Evolutionary conservation across 2,888 invertebrate genomes (phyloP).

Genomic region (Acanthosepion lycidas): DNA sequence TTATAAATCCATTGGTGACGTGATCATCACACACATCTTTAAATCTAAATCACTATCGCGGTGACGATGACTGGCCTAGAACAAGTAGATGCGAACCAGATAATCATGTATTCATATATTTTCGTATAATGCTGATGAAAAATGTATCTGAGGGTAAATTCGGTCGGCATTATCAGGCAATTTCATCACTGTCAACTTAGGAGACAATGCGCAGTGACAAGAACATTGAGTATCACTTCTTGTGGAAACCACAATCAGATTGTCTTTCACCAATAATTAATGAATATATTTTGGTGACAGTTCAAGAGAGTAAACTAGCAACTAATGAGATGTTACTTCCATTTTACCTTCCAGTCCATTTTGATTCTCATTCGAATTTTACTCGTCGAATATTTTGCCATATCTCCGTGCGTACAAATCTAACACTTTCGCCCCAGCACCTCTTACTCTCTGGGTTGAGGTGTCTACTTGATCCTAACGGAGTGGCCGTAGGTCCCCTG

Average conservation of each 20-base stretch:
- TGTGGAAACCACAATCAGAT: neutral
- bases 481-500: too few relatives aligned
- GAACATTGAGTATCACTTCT: neutral
- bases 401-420: too few relatives aligned
- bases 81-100: neutral
- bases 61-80: neutral
- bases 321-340: neutral
- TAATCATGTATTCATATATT: constrained; percentile 17
- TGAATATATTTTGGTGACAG: neutral
- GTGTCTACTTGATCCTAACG: too few relatives aligned
- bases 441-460: too few relatives aligned
- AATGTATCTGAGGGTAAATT: neutral
- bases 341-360: neutral
- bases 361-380: neutral
- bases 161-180: neutral
- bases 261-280: neutral
- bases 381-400: neutral
- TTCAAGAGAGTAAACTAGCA: neutral
- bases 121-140: neutral
- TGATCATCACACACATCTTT: neutral
- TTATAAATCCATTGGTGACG: neutral
- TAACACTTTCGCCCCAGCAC: too few relatives aligned
- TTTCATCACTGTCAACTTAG: neutral
- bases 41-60: neutral
- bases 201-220: neutral